Evolutionary conservation across 92 coral and sea anemone genomes (phyloP), one percentile per base, ranked within the genome.

Genomic region (Diadumene lineata): DNA sequence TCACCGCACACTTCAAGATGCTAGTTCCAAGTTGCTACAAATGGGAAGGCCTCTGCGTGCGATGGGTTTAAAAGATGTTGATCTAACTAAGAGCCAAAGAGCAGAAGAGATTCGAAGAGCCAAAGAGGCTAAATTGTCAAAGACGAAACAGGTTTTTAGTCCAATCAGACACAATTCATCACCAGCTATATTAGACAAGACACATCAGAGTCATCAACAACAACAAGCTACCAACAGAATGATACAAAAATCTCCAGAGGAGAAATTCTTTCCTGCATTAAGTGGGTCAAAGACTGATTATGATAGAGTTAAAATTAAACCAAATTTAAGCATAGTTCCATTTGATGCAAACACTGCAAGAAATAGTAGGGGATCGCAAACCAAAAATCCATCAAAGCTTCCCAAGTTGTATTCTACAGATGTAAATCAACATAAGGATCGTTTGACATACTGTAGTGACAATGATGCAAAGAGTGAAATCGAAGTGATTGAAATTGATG

Each of bases 1-100:
- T 28, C 26, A 57, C 34, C 32, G 30, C 21, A 2, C 43, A 21
- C 17, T 24, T 11, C 51, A 62, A 21, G 79, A 56, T 33, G 53
- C 34, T 0, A 38, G 73, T 55, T 78, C 92, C 11, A 60, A 38
- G 21, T 91, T 90, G 0, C 83, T 91, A 34, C 82, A 76, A 44
- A 76, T 91, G 21, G 97, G 97, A 3, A 74, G 89, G 53, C 97
- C 88, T 1, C 32, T 78, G 55, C 68, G 81, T 19, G 69, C 88
- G 0, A n/a, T 84, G 56, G 97, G 97, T 6, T 73, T 88, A 1
- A 91, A 91, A 53, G 93, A 91, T 55, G 68, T 91, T 21, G 90
- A 91, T 61, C 67, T 91, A 67, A 78, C 79, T 0, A 78, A 69
- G 31, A 88, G 74, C 60, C 75, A 53, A 27, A 73, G 76, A 21